These are phyloP conservation scores for Hoplias malabaricus DNA, from an alignment of 2,113 vertebrate genomes.

Conservation along the genomic window DNA sequence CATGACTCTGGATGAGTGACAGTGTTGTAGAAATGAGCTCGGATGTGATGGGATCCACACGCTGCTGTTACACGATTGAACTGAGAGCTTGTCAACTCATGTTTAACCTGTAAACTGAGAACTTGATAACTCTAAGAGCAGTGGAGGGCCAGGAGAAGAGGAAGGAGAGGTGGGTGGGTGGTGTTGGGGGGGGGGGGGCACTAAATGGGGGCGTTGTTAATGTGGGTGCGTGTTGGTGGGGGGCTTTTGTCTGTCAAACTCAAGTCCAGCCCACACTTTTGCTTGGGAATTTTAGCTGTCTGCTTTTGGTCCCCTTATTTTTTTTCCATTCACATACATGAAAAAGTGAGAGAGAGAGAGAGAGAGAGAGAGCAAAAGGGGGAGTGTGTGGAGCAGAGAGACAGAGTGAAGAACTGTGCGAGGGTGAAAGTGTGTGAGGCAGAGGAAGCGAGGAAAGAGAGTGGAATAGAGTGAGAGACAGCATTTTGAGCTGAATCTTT, in stretches of 20 bases:
- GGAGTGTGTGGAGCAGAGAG: slow-evolving; percentile 13
- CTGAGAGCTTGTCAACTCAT: slow-evolving; percentile 60
- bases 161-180: neutral
- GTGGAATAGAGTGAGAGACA: slow-evolving; percentile 48
- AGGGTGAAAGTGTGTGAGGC: slow-evolving; percentile 46
- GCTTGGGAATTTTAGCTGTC: slow-evolving; percentile 63
- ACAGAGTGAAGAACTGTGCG: slow-evolving; percentile 14
- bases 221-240: slow-evolving; percentile 33
- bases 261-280: slow-evolving; percentile 52
- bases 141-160: neutral
- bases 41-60: neutral
- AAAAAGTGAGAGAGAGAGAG: slow-evolving; percentile 52
- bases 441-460: slow-evolving; percentile 42
- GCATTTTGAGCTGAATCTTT: slow-evolving; percentile 54
- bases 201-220: neutral
- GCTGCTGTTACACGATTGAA: neutral
- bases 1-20: neutral
- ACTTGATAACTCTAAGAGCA: slow-evolving; percentile 70
- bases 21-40: neutral
- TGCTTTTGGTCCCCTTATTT: slow-evolving; percentile 48
- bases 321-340: slow-evolving; percentile 58
- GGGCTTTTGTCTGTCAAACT: slow-evolving; percentile 56
- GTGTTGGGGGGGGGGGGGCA: neutral
- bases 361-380: slow-evolving; percentile 63
- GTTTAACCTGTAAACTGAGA: slow-evolving; percentile 78